A percentile compares a stretch with the other conserved stretches of the same genome.
These are phyloP conservation scores for Pteropus rufus DNA, from an alignment of 2,797 vertebrate species.

Conservation along the genomic window DNA sequence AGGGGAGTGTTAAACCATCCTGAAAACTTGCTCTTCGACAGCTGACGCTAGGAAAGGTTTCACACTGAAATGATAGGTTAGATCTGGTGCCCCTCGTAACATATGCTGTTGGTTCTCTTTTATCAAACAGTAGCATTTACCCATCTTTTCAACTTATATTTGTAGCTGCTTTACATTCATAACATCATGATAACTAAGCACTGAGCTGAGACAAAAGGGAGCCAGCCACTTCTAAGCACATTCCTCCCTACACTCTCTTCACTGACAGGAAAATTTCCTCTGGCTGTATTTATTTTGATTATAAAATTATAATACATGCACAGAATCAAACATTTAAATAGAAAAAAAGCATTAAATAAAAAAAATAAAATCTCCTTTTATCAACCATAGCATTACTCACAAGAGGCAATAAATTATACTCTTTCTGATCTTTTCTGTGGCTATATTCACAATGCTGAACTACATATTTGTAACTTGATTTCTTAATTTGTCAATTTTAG, in stretches of 20 bases:
- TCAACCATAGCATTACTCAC: background rate
- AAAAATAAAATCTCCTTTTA: background rate
- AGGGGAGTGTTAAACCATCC: background rate
- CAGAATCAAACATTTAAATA: background rate
- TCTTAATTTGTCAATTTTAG: background rate
- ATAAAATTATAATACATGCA: background rate
- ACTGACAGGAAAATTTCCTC: background rate
- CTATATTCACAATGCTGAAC: background rate
- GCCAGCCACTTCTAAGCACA: background rate
- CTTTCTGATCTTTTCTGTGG: background rate
- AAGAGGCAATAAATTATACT: background rate
- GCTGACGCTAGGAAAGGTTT: background rate
- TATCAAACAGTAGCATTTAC: background rate
- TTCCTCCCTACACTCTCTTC: accelerated
- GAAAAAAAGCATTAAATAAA: background rate
- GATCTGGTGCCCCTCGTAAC: background rate
- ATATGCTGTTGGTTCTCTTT: background rate
- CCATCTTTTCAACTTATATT: background rate
- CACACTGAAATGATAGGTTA: background rate
- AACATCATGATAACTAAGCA: background rate
- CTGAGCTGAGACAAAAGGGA: background rate
- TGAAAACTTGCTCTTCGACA: background rate
- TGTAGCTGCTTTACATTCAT: background rate
- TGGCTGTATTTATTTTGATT: background rate
- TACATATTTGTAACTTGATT: background rate